Evolutionary conservation across 35 echinoderm and acorn worm species (phyloP), one percentile per base, ranked within the genome.

Genomic region (Hemicentrotus pulcherrimus): DNA sequence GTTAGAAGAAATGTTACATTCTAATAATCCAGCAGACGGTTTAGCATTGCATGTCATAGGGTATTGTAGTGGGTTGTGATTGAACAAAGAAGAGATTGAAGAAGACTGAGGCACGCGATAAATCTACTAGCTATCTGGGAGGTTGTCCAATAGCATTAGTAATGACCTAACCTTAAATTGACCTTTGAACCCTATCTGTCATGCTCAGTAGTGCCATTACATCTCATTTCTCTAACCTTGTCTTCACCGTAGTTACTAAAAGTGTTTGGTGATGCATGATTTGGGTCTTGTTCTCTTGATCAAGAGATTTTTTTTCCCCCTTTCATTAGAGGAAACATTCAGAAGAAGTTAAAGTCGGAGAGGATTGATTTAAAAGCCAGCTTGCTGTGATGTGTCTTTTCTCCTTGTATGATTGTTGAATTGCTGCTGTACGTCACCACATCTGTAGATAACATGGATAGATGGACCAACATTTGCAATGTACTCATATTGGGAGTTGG

Each of bases 111-210:
- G 88, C 88, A 90, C 88, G 88, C 88, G 88, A 90, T 90, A 47
- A 90, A 90, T 45, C 88, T 47, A 33, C 19, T 90, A 33, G 32
- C 46, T 90, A 47, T 33, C 32, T 90, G 88, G 88, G 88, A 90
- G 88, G 88, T 90, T 90, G 88, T 90, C 88, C 15, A 90, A 90
- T 24, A 90, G 32, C 32, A 90, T 90, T 90, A 90, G 12, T 8
- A 3, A 47, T 90, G 88, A 47, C 32, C 46, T 90, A 32, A 90
- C 12, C 87, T 46, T 46, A 32, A 31, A 15, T 89, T 89, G 31
- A 89, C 87, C 88, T 90, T 47, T 90, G 88, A 90, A 32, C 88
- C 33, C 31, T 46, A 35, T 90, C 88, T 35, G 88, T 90, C 88
- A 90, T 45, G 88, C 88, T 90, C 46, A 24, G 88, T 45, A 90